These are phyloP conservation scores for Embidobia sp. DNA, from an alignment of 2,888 invertebrate genomes.

Conservation along the genomic window DNA sequence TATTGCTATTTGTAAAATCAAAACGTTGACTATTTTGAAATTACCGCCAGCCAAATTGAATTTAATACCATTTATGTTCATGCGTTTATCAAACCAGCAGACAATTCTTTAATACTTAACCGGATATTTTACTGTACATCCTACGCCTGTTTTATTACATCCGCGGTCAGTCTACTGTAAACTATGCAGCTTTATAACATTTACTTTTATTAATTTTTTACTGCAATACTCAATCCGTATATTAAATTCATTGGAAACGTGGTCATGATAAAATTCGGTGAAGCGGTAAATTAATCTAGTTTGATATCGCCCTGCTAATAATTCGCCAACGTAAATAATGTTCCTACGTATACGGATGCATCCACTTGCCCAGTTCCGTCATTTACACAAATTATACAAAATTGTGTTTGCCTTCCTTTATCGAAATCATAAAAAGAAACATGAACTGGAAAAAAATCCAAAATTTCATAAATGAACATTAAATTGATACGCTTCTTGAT, in stretches of 20 bases:
- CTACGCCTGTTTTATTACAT: conserved; percentile 8
- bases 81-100: too few relatives aligned
- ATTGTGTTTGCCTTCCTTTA: too few relatives aligned
- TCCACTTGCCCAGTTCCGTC: background rate
- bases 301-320: conserved; percentile 47
- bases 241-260: conserved; percentile 47
- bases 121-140: background rate
- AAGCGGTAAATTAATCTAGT: conserved; percentile 58
- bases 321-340: conserved; percentile 47
- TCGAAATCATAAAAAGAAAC: too few relatives aligned
- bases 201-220: conserved; percentile 42
- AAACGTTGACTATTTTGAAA: too few relatives aligned
- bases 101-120: too few relatives aligned
- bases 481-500: too few relatives aligned
- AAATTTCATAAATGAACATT: too few relatives aligned
- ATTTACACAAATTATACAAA: background rate
- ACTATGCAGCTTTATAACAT: conserved; percentile 28
- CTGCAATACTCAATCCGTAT: conserved; percentile 32
- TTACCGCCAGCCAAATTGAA: too few relatives aligned
- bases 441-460: too few relatives aligned
- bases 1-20: too few relatives aligned
- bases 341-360: conserved; percentile 14
- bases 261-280: conserved; percentile 17
- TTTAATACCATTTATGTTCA: too few relatives aligned
- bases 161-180: conserved; percentile 18